These are phyloP conservation scores for Myzus persicae DNA, from an alignment of 1,140 invertebrate genomes.

Conservation along the genomic window DNA sequence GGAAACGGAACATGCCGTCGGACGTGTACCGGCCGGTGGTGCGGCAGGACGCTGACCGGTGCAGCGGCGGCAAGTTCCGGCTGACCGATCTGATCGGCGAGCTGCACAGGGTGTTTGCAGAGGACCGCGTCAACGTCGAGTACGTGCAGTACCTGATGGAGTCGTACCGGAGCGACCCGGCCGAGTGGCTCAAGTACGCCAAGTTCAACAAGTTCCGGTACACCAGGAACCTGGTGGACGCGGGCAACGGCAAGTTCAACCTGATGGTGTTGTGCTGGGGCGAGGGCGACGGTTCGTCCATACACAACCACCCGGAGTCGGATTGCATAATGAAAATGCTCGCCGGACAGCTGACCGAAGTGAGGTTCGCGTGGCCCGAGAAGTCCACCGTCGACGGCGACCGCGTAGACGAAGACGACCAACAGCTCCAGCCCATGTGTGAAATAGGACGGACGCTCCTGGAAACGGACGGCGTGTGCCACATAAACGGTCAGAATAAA, in stretches of 20 bases:
- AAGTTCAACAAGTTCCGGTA: conserved; percentile 96
- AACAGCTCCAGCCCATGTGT: conserved; percentile 66
- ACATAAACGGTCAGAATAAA: conserved; percentile 85
- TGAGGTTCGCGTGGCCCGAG: conserved; percentile 76
- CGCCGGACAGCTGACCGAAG: conserved; percentile 66
- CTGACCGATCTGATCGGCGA: conserved; percentile 60
- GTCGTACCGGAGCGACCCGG: conserved; percentile 85
- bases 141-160: conserved; percentile 84
- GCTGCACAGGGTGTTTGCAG: conserved; percentile 61
- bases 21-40: conserved; percentile 33
- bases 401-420: conserved; percentile 62
- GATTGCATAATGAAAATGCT: conserved; percentile 98
- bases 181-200: conserved; percentile 93
- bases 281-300: conserved; percentile 90
- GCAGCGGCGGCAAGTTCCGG: conserved; percentile 36
- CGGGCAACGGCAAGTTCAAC: conserved; percentile 97
- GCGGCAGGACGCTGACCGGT: neutral
- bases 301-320: conserved; percentile 95
- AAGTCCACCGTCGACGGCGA: conserved; percentile 61
- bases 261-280: conserved; percentile 97
- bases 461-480: conserved; percentile 82
- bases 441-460: conserved; percentile 73
- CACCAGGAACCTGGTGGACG: conserved; percentile 91
- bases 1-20: conserved; percentile 21
- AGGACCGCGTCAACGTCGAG: conserved; percentile 86